Conservation (phyloP, 2,888 invertebrate species). For the Agrilus mali region DNA sequence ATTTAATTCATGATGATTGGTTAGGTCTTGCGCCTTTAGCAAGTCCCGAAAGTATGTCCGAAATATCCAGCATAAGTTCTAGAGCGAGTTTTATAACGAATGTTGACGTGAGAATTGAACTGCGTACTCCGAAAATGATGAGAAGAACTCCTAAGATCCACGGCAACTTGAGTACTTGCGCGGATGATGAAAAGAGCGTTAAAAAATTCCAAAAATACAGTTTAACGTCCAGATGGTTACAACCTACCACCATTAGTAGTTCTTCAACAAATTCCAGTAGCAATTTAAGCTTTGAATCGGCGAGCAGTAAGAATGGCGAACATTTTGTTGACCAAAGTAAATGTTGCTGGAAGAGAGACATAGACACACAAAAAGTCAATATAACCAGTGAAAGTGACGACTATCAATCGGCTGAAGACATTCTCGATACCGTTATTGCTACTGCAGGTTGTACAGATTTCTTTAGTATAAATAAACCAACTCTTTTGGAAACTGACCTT, state of each 20-base stretch:
- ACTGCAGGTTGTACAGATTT: constrained; percentile 31
- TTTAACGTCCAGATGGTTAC: constrained; percentile 28
- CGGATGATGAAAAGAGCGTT: constrained; percentile 48
- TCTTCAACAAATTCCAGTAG: constrained; percentile 30
- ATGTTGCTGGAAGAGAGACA: constrained; percentile 21
- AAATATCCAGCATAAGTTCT: constrained; percentile 66
- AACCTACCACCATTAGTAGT: constrained; percentile 21
- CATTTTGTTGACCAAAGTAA: constrained; percentile 15
- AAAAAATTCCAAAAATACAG: constrained; percentile 38
- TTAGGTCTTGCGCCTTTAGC: constrained; percentile 64
- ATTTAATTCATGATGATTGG: constrained; percentile 51
- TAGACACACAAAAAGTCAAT: constrained; percentile 7
- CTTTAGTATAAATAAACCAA: constrained; percentile 25
- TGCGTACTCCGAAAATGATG: constrained; percentile 45
- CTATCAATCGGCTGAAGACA: constrained; percentile 44
- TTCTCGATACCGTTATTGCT: constrained; percentile 32
- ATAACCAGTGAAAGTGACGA: constrained; percentile 25
- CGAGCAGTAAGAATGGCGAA: constrained; percentile 27
- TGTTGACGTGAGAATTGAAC: constrained; percentile 17
- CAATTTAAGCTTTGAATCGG: constrained; percentile 40
- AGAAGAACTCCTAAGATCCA: constrained; percentile 52
- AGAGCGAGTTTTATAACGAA: constrained; percentile 42
- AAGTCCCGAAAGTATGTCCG: constrained; percentile 70
- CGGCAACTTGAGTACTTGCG: constrained; percentile 51
- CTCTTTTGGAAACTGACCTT: constrained; percentile 31